Conservation (phyloP, 2,888 invertebrate species). For the Ornithoptera priamus region DNA sequence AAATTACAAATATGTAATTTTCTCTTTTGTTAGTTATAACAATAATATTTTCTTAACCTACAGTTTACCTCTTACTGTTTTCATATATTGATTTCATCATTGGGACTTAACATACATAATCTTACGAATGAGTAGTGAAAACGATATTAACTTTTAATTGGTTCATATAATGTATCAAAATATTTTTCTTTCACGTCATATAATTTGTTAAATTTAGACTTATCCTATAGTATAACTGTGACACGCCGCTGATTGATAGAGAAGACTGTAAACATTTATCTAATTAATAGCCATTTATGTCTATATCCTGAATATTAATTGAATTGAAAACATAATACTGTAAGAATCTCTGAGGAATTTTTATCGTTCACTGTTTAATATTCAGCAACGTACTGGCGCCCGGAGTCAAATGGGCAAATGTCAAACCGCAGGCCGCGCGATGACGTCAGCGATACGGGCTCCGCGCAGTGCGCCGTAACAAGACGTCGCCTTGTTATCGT, state of each 20-base stretch:
- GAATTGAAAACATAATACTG: slow-evolving; percentile 36
- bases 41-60: no score
- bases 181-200: no score
- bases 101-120: no score
- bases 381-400: slow-evolving; percentile 31
- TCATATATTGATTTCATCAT: no score
- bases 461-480: slow-evolving; percentile 15
- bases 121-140: no score
- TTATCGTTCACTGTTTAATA: slow-evolving; percentile 36
- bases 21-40: no score
- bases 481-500: slow-evolving; percentile 19
- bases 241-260: background rate
- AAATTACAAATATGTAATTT: no score
- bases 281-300: slow-evolving; percentile 22
- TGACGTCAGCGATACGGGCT: slow-evolving; percentile 32
- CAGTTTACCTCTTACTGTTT: no score
- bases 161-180: no score
- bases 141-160: no score
- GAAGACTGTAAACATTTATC: slow-evolving; percentile 31
- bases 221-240: background rate
- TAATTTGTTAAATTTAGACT: no score
- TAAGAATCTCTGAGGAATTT: slow-evolving; percentile 35
- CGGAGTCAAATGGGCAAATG: slow-evolving; percentile 32
- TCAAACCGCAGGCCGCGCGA: slow-evolving; percentile 34
- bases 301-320: slow-evolving; percentile 30